Evolutionary conservation across 2,113 vertebrate genomes (phyloP), one percentile per base, ranked within the genome.

Genomic region (Marcusenius ussheri): DNA sequence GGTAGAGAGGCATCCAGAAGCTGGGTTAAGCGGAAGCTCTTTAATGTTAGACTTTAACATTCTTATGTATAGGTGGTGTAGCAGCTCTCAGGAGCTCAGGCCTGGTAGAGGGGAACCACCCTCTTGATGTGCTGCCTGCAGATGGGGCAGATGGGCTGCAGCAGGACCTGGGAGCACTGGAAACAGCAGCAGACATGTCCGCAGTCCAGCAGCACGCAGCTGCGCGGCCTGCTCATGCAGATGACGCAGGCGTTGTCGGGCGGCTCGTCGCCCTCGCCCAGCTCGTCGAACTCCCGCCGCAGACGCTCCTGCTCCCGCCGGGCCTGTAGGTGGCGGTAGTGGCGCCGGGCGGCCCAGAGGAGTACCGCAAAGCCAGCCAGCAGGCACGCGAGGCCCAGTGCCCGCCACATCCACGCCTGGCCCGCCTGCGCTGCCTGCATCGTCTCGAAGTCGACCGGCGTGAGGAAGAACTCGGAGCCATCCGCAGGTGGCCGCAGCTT

Each of bases 101-200:
- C 91, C 62, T 95, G 95, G 90, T 96, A 97, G 35, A 98, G 94
- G n/a, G 97, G 96, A 49, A 98, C 95, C 39, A 97, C 95, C 0
- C 97, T 95, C 42, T 90, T 92, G 85, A 98, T 97, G 56, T 31
- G 56, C 15, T 96, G 95, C 80, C 97, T 95, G 92, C 97, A 98
- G 77, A 98, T 97, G 90, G 97, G 97, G 90, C 97, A 98, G 35
- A 39, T 91, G 53, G 88, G 95, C 24, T 92, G 88, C 1, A 96
- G 96, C 80, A 98, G 92, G 9, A 96, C 95, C 92, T 96, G 95
- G 93, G 96, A 97, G 94, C 97, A 98, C 53, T 86, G 93, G 91
- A 95, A 95, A 93, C 97, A 98, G 93, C 97, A 97, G 94, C 97
- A 98, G n/a, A 97, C 96, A 15, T 98, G 97, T 53, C 97, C 97